Evolutionary conservation across 2,113 vertebrate species (phyloP).

Genomic region (Syrmaticus mikado): DNA sequence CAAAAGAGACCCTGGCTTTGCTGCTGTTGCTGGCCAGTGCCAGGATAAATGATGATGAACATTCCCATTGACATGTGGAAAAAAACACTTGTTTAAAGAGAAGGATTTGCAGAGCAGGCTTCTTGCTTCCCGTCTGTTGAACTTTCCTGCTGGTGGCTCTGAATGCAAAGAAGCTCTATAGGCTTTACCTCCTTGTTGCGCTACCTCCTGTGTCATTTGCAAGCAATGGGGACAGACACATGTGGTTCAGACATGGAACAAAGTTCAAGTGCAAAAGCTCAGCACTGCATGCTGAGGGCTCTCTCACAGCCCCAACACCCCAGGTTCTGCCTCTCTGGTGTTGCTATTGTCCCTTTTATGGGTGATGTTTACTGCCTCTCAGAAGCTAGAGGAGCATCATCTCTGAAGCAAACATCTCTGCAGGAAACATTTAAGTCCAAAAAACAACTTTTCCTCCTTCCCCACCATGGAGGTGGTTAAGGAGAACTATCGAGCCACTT

Average conservation of each 20-base stretch:
- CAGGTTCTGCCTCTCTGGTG: not conserved
- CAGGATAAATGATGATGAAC: not conserved
- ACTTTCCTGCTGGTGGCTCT: not conserved
- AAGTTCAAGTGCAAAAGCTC: not conserved
- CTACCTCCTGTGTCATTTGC: not conserved
- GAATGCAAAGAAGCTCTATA: not conserved
- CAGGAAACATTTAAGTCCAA: not conserved
- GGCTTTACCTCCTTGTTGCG: not conserved
- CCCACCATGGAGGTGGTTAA: not conserved
- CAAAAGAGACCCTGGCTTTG: constrained; percentile 43
- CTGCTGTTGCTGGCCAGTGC: not conserved
- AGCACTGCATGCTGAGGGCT: not conserved
- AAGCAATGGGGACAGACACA: not conserved
- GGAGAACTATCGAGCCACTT: not conserved
- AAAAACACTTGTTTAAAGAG: not conserved
- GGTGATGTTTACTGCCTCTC: not conserved
- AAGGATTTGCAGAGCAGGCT: not conserved
- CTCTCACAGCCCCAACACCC: not conserved
- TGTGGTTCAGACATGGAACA: fast-evolving
- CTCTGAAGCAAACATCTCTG: not conserved
- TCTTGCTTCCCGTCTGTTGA: not conserved
- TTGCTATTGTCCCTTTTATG: not conserved
- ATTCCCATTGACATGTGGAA: not conserved
- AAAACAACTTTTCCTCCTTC: not conserved
- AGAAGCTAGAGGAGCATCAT: not conserved